Conservation (phyloP, 2,113 vertebrate species). For the Dipodomys stephensi region DNA sequence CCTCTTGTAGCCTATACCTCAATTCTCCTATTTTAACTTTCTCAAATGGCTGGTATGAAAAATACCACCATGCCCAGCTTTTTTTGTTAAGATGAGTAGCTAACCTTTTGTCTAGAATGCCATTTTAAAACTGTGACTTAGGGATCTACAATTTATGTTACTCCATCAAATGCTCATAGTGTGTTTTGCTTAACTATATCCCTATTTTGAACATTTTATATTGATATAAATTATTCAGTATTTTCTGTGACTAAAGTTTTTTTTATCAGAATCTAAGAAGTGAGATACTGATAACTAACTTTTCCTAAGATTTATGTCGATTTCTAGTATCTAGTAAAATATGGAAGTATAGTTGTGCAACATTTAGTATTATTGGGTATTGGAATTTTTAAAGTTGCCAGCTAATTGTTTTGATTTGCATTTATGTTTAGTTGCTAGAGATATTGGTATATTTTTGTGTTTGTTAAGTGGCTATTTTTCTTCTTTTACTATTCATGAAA, state of each 20-base stretch:
- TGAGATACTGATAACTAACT: background rate
- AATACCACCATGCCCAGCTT: background rate
- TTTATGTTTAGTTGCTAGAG: constrained; percentile 24
- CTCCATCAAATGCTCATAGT: background rate
- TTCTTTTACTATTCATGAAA: constrained; percentile 35
- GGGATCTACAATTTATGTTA: background rate
- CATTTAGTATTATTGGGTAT: background rate
- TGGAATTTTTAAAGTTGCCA: background rate
- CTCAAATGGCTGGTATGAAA: background rate
- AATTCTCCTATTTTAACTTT: background rate
- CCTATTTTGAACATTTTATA: background rate
- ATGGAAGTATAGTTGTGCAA: background rate
- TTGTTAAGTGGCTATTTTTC: constrained; percentile 6
- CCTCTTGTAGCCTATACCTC: too few relatives aligned
- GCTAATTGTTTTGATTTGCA: constrained; percentile 36
- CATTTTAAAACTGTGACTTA: too few relatives aligned
- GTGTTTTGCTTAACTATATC: constrained; percentile 21
- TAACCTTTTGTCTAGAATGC: too few relatives aligned
- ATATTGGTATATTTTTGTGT: constrained; percentile 27
- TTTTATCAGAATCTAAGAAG: constrained; percentile 15
- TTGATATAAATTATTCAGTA: background rate
- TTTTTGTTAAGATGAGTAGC: background rate
- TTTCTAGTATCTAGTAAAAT: constrained; percentile 27
- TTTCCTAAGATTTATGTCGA: constrained; percentile 16
- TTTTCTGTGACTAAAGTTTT: background rate